A percentile compares a stretch with the other conserved stretches of the same genome.
phyloP scores from a whole-genome alignment of 2,113 vertebrate genomes.

The Pontoporia blainvillei region DNA sequence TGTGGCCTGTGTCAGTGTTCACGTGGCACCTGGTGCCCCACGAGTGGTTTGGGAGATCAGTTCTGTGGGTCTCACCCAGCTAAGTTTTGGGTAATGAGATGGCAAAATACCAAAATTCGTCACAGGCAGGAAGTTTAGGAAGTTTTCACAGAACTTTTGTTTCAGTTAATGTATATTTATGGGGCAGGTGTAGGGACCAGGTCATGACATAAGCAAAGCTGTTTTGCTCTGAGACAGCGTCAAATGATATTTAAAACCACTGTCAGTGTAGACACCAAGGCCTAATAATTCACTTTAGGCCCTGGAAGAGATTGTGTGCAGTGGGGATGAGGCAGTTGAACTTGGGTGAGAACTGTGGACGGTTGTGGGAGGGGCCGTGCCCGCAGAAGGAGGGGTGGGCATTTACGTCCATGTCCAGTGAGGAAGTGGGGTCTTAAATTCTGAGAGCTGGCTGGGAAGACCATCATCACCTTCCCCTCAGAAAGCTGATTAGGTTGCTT shows the following conservation, averaged over 20 bases:
- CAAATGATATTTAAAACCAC: background rate
- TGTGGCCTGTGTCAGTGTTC: accelerated
- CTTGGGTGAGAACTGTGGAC: background rate
- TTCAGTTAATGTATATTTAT: background rate
- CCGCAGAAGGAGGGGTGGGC: too few relatives aligned
- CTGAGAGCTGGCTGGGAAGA: too few relatives aligned
- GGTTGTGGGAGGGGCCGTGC: background rate
- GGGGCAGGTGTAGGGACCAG: background rate
- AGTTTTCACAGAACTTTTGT: background rate
- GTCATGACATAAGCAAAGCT: background rate
- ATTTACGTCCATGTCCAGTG: background rate
- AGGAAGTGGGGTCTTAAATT: background rate
- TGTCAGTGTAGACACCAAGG: background rate
- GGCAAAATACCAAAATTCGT: background rate
- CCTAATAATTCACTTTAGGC: background rate
- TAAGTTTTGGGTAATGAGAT: background rate
- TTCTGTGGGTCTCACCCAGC: background rate
- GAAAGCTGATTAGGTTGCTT: background rate
- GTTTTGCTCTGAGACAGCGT: background rate
- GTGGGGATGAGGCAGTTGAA: background rate
- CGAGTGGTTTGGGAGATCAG: background rate
- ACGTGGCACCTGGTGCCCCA: accelerated
- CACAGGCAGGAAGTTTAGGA: background rate
- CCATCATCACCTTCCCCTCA: background rate
- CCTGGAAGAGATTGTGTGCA: background rate